phyloP scores from a whole-genome alignment of 2,113 vertebrate genomes.

The Xyrauchen texanus region DNA sequence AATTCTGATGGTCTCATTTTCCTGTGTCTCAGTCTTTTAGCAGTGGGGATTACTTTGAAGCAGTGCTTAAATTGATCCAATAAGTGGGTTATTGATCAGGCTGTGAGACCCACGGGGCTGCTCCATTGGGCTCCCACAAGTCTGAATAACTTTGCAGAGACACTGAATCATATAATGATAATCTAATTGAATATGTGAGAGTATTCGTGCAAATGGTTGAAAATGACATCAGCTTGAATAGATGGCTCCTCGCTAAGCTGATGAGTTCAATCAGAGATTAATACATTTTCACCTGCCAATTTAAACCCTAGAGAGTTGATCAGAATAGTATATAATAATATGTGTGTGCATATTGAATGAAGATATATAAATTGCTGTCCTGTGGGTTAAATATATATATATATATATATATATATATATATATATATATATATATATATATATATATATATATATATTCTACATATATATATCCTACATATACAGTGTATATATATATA shows the following conservation, averaged over 20 bases:
- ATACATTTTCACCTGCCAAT: slow-evolving; percentile 22
- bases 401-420: too few relatives aligned
- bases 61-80: slow-evolving; percentile 52
- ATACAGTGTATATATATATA: too few relatives aligned
- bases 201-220: slow-evolving; percentile 32
- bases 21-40: slow-evolving; percentile 45
- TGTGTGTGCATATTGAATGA: neutral
- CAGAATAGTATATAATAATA: slow-evolving; percentile 13
- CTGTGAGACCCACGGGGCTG: slow-evolving; percentile 28
- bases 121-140: slow-evolving; percentile 36
- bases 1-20: slow-evolving; percentile 43
- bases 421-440: too few relatives aligned
- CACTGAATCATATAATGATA: slow-evolving; percentile 51
- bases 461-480: too few relatives aligned
- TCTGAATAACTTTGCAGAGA: slow-evolving; percentile 51
- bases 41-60: slow-evolving; percentile 45
- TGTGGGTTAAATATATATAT: too few relatives aligned
- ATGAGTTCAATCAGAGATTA: slow-evolving; percentile 28
- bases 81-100: slow-evolving; percentile 56
- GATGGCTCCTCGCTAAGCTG: neutral
- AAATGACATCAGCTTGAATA: slow-evolving; percentile 29
- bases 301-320: neutral
- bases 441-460: too few relatives aligned
- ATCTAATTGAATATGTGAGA: slow-evolving; percentile 48
- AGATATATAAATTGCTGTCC: neutral